Evolutionary conservation across 2,797 vertebrate species (phyloP), one percentile per base, ranked within the genome.

Genomic region (Enteromius fasciolatus): DNA sequence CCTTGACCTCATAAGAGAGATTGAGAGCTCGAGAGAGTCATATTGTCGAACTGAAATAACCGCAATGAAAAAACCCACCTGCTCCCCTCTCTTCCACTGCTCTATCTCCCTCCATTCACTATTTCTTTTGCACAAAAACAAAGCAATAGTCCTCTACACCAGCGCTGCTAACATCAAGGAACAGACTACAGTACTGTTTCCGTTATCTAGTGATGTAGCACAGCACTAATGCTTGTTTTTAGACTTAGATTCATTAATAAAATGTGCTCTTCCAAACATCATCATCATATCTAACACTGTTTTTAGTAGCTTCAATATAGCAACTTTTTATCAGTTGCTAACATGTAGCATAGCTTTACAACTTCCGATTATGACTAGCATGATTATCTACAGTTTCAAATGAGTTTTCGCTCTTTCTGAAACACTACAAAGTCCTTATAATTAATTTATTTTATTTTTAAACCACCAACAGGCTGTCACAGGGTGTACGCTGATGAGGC

Each of bases 21-120:
- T 54, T 61, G 66, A 82, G 72, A 79, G 79, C 72, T 77, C 31
- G 5, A 69, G 77, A 79, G 85, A 86, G 36, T 50, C 14, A 17
- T 72, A 72, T 41, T 25, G 23, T 75, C 28, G 20, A 63, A 59
- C 70, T 81, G 59, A 81, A 81, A 84, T 77, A 85, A 76, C 68
- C 69, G 25, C 85, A 59, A 78, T 78, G 69, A 74, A 68, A 84
- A 79, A 82, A 80, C 10, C 33, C 84, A 86, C 82, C 84, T 84
- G 86, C 80, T 82, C 61, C 67, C 78, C 74, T 74, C 25, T 76
- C 74, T 57, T 63, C 69, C 33, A 33, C 33, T 33, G 33, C 33
- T 3, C 33, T 33, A 33, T 33, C 33, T 68, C 9, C 77, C 31
- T 59, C n/a, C 63, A 36, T 66, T 61, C 69, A 72, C 4, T 41